Conservation (phyloP, 1,140 invertebrate species). For the Drosophila navojoa region DNA sequence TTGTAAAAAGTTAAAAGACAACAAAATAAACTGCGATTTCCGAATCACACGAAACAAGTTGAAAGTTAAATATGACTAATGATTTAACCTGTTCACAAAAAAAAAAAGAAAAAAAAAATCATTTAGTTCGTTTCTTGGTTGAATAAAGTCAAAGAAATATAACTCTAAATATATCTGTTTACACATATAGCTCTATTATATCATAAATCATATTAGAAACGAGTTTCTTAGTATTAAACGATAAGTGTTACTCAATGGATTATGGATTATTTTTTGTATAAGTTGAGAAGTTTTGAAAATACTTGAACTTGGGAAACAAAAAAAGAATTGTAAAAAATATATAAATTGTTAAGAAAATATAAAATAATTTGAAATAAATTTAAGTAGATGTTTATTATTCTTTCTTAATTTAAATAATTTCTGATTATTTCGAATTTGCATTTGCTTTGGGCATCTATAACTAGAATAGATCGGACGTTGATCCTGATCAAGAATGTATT, state of each 20-base stretch:
- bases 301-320: no score
- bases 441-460: no score
- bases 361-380: no score
- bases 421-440: no score
- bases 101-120: constrained; percentile 16
- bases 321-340: no score
- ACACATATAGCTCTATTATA: background rate
- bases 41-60: constrained; percentile 55
- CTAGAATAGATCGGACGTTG: no score
- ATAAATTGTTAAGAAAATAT: no score
- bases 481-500: no score
- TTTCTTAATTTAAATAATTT: no score
- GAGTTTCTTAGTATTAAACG: background rate
- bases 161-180: background rate
- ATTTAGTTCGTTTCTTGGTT: constrained; percentile 32
- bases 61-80: constrained; percentile 76
- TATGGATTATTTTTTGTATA: background rate
- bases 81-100: constrained; percentile 67
- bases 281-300: no score
- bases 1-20: constrained; percentile 73
- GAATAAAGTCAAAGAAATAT: background rate
- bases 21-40: constrained; percentile 69
- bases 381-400: no score
- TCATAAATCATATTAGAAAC: background rate
- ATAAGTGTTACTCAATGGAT: background rate